A percentile compares a stretch with the other conserved stretches of the same genome.
These are phyloP conservation scores for Rhea pennata DNA, from an alignment of 2,113 vertebrate species.

Conservation along the genomic window DNA sequence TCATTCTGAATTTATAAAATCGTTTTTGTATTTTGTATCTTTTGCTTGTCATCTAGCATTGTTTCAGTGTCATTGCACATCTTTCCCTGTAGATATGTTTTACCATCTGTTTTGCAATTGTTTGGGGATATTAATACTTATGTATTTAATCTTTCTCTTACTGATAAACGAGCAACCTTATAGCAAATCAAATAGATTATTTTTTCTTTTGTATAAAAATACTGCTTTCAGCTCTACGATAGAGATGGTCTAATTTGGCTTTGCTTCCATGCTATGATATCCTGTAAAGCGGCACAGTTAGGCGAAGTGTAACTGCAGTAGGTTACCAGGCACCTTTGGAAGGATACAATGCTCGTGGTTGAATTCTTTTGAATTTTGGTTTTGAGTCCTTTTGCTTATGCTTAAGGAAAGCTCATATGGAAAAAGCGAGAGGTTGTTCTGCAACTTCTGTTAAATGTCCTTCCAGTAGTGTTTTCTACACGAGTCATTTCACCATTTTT, in stretches of 20 bases:
- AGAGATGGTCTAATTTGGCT: too few species aligned
- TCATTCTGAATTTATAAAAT: neutral
- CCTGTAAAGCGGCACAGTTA: neutral
- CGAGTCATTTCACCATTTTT: neutral
- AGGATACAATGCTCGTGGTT: accelerated
- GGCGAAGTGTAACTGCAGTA: neutral
- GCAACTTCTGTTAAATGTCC: neutral
- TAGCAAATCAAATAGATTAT: too few species aligned
- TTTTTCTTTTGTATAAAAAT: too few species aligned
- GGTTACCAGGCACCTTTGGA: neutral
- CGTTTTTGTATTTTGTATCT: neutral
- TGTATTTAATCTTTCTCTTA: neutral
- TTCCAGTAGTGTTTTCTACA: neutral
- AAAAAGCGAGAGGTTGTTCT: neutral
- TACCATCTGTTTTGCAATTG: neutral
- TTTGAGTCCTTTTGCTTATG: too few species aligned
- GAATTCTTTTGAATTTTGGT: neutral
- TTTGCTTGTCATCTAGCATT: neutral
- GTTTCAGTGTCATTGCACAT: neutral
- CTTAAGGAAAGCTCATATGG: neutral
- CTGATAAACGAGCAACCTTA: too few species aligned
- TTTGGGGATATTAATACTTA: neutral
- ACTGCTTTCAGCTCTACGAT: too few species aligned
- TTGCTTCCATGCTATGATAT: neutral
- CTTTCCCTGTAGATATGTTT: neutral